Evolutionary conservation across 2,888 invertebrate genomes (phyloP), one percentile per base, ranked within the genome.

Genomic region (Panzeria rudis): DNA sequence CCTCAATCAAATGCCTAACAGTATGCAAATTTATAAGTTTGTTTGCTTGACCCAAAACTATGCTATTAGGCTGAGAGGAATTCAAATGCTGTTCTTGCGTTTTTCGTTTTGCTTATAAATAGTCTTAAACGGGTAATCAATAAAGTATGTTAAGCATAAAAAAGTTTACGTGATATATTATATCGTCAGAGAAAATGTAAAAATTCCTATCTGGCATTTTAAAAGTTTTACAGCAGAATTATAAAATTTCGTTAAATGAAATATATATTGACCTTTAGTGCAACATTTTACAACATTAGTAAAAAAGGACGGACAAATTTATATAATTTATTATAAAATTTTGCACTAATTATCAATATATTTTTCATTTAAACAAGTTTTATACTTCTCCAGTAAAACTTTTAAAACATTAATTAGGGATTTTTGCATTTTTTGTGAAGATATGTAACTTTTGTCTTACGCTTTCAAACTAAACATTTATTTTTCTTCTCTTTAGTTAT

Each of bases 1-100:
- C 0, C 7, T 4, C 17, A 29, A 8, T 17, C 25, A 41, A 44
- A 44, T 3, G 17, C 56, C 73, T 29, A n/a, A 75, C 52, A 52
- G 61, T 62, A 62, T 38, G 52, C 78, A 68, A 56, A n/a, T 8
- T 9, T 17, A 44, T 13, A 52, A 35, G 3, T n/a, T 52, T 23
- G 20, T 35, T 59, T 8, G 6, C 17, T 7, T 64, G 38, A 17
- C 50, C n/a, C 13, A 25, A 75, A 75, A 62, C 15, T 54, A 52
- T 41, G 32, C 13, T 52, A 38, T 17, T 25, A 29, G 7, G 4
- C 23, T 32, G 25, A 38, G 17, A 54, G 15, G 20, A 32, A 2
- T 29, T 0, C 35, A 44, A 7, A 44, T 41, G 8, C 17, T 38
- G 38, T 23, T 29, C 15, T 25, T 2, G 54, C 5, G 6, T 13